Base-by-base conservation (phyloP, 1,140 invertebrate genomes). In the Anastatus disparis region DNA sequence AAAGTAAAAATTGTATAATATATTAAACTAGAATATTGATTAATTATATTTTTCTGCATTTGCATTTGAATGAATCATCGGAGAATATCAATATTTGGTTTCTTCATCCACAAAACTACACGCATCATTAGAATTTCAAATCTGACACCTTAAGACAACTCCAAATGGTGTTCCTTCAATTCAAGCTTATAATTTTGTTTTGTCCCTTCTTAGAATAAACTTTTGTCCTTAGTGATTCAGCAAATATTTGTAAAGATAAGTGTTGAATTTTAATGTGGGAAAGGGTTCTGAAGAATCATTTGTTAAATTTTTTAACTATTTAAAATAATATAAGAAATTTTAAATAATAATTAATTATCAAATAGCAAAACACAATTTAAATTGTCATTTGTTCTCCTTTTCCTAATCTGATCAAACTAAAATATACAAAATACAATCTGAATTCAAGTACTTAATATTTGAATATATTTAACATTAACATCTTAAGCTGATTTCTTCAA, bases 121-220 rank as follows among this genome's bases (percentile, higher is more conserved):
- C 12, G 27, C 13, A 53, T 65, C 63, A 58, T 58, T 58, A 48
- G 40, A 67, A 48, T 58, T 35, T n/a, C 48, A 58, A 10, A 58
- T 67, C 35, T 52, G 46, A 58, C 35, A 38, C 15, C 12, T 56
- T 46, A 55, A 42, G 35, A 55, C 24, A 42, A 1, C 38, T 12
- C 17, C n/a, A 24, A 53, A 20, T 31, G 75, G 29, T 58, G 8
- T 38, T 58, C 24, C n/a, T 17, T 20, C 31, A 48, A 48, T 67
- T 17, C 22, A 8, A 67, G 35, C 17, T 15, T 53, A n/a, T 46
- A 44, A 31, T 55, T 24, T 44, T 46, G 24, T 3, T 44, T 31
- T 29, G 46, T 53, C 29, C 17, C 46, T 38, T 44, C 35, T 24
- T 17, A 44, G 24, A 66, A 56, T 1, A 53, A 20, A 35, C 9